These are phyloP conservation scores for Stegodyphus mimosarum DNA, from an alignment of 1,140 invertebrate genomes.

Conservation along the genomic window DNA sequence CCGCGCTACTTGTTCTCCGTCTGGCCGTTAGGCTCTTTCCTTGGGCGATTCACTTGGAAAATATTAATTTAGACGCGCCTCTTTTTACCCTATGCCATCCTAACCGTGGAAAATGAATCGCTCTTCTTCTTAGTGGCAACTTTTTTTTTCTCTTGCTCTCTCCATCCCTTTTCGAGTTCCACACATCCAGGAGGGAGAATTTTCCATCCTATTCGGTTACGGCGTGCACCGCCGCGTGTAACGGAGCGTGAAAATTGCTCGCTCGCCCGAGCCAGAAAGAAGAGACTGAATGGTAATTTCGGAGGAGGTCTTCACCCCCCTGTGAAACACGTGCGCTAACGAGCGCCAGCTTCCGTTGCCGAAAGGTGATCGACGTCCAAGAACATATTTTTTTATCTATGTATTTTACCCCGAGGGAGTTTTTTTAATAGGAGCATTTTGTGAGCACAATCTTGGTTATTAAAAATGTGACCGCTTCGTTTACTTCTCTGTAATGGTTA, in stretches of 20 bases:
- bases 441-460: too few species aligned
- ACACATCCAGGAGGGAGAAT: too few species aligned
- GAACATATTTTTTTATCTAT: background rate
- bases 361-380: background rate
- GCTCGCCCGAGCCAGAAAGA: conserved; percentile 1
- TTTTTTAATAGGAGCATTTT: too few species aligned
- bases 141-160: background rate
- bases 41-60: conserved; percentile 5
- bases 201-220: background rate
- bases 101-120: conserved; percentile 27
- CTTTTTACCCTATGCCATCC: background rate
- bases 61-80: conserved; percentile 32
- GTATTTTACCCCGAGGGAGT: too few species aligned
- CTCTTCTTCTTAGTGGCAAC: background rate
- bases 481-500: too few species aligned
- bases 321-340: conserved; percentile 35
- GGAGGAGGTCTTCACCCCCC: background rate
- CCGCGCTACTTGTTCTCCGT: too few species aligned
- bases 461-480: too few species aligned
- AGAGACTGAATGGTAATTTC: background rate
- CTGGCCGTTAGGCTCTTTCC: background rate
- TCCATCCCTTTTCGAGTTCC: background rate
- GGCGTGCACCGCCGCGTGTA: conserved; percentile 9
- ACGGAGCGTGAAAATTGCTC: conserved; percentile 46
- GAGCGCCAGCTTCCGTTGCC: background rate